These are phyloP conservation scores for Nomada fucata DNA, from an alignment of 2,888 invertebrate genomes.

Conservation along the genomic window DNA sequence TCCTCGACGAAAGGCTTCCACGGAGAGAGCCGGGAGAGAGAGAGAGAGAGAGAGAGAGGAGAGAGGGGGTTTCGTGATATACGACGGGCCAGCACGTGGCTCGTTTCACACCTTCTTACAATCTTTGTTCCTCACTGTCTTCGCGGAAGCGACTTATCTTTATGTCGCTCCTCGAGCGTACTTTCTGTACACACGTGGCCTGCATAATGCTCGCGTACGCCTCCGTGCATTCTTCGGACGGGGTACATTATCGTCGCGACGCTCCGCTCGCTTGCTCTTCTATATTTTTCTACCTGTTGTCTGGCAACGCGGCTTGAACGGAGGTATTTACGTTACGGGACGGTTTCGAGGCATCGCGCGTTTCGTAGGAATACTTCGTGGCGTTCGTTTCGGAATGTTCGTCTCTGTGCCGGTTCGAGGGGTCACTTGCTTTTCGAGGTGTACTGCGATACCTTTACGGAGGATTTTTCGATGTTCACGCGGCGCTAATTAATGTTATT, in stretches of 20 bases:
- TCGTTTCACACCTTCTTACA: slow-evolving; percentile 81
- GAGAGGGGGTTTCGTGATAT: slow-evolving; percentile 74
- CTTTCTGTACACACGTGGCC: slow-evolving; percentile 49
- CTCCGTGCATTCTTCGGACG: slow-evolving; percentile 35
- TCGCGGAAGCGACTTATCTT: slow-evolving; percentile 77
- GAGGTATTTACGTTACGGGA: neutral
- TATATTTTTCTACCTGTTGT: slow-evolving; percentile 18
- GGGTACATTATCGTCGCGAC: slow-evolving; percentile 39
- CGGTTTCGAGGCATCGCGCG: too few species aligned
- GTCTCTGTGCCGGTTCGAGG: too few species aligned
- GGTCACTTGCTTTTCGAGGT: too few species aligned
- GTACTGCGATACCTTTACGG: too few species aligned
- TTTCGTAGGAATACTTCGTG: too few species aligned
- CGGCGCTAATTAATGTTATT: too few species aligned
- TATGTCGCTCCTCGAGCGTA: slow-evolving; percentile 70
- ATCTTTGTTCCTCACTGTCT: slow-evolving; percentile 75
- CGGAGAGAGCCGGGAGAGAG: slow-evolving; percentile 30
- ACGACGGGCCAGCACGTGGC: slow-evolving; percentile 79
- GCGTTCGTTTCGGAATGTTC: too few species aligned
- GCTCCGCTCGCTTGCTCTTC: neutral
- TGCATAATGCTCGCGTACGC: slow-evolving; percentile 48
- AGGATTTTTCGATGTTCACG: too few species aligned
- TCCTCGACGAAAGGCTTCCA: slow-evolving; percentile 52
- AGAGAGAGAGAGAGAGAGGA: slow-evolving; percentile 61
- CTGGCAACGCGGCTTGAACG: slow-evolving; percentile 29